Percentiles rank a stretch among this genome's conserved stretches.
phyloP scores from a whole-genome alignment of 2,888 invertebrate genomes.

The Dolichomitus sp. region DNA sequence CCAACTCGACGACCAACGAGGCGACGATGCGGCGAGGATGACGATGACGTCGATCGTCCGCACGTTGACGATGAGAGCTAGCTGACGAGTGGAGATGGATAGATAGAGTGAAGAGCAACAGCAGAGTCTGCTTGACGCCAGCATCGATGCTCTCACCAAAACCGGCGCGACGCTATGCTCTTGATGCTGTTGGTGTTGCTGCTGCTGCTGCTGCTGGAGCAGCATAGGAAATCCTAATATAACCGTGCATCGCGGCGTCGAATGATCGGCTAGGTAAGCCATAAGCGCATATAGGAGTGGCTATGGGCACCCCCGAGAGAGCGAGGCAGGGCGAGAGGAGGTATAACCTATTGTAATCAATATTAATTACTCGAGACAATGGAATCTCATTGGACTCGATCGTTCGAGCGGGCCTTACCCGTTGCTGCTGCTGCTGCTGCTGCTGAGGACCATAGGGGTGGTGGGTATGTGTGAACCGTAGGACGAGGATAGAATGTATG shows the following conservation, averaged over 20 bases:
- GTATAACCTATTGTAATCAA: slow-evolving; percentile 86
- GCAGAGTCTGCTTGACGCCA: slow-evolving; percentile 33
- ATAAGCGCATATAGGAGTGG: slow-evolving; percentile 66
- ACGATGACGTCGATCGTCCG: slow-evolving; percentile 48
- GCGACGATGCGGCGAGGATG: slow-evolving; percentile 55
- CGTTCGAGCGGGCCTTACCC: slow-evolving; percentile 81
- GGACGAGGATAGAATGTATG: slow-evolving; percentile 41
- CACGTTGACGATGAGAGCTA: slow-evolving; percentile 53
- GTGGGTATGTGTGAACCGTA: slow-evolving; percentile 45
- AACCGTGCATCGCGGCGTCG: slow-evolving; percentile 74
- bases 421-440: slow-evolving; percentile 41
- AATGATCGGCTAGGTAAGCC: slow-evolving; percentile 74
- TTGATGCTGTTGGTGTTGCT: slow-evolving; percentile 46
- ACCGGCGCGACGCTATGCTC: slow-evolving; percentile 40
- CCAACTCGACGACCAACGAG: slow-evolving; percentile 38
- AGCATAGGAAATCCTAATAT: slow-evolving; percentile 81
- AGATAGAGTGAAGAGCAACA: slow-evolving; percentile 51
- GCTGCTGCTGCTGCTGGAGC: slow-evolving; percentile 70
- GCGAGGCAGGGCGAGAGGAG: slow-evolving; percentile 72
- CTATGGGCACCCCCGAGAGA: slow-evolving; percentile 33
- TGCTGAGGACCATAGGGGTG: slow-evolving; percentile 57
- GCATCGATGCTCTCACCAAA: slow-evolving; percentile 29
- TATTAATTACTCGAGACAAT: slow-evolving; percentile 87
- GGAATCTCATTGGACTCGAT: slow-evolving; percentile 86
- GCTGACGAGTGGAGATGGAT: slow-evolving; percentile 49